These are phyloP conservation scores for Drosophila kanekoi DNA, from an alignment of 2,888 invertebrate genomes.

Conservation along the genomic window DNA sequence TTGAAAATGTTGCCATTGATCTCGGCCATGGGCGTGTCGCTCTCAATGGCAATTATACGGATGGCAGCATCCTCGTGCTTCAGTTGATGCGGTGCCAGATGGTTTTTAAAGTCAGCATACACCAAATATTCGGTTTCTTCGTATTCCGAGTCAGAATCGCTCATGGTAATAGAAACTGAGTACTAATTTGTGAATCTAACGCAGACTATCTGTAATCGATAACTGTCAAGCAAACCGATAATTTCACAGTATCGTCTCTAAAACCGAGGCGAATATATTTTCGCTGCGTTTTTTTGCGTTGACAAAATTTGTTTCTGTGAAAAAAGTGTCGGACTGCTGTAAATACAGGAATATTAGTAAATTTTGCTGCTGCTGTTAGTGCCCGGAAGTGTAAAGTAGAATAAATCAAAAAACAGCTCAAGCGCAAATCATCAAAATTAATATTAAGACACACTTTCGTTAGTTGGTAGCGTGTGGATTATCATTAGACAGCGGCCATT, in stretches of 20 bases:
- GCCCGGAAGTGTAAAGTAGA: conserved; percentile 1
- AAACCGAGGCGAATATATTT: conserved; percentile 58
- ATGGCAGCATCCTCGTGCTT: conserved; percentile 75
- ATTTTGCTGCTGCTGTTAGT: conserved; percentile 11
- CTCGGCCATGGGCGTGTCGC: conserved; percentile 88
- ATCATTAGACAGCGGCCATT: conserved; percentile 70
- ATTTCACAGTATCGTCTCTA: conserved; percentile 29
- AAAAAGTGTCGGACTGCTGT: conserved; percentile 48
- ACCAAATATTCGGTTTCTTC: conserved; percentile 84
- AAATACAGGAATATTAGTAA: conserved; percentile 48
- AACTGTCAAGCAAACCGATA: conserved; percentile 18
- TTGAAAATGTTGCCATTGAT: conserved; percentile 89
- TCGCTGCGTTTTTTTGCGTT: conserved; percentile 55
- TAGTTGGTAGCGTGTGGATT: conserved; percentile 43
- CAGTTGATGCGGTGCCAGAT: conserved; percentile 76
- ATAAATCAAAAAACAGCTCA: background rate
- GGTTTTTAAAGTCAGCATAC: conserved; percentile 83
- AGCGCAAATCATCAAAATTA: conserved; percentile 3
- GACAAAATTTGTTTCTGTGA: conserved; percentile 60
- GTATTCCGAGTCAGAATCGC: conserved; percentile 82
- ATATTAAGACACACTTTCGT: conserved; percentile 6
- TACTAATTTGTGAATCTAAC: background rate
- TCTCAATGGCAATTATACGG: conserved; percentile 87
- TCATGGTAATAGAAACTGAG: conserved; percentile 59
- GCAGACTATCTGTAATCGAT: conserved; percentile 31